These are phyloP conservation scores for Aspidiotus rigidus DNA, from an alignment of 2,888 invertebrate species.

Conservation along the genomic window DNA sequence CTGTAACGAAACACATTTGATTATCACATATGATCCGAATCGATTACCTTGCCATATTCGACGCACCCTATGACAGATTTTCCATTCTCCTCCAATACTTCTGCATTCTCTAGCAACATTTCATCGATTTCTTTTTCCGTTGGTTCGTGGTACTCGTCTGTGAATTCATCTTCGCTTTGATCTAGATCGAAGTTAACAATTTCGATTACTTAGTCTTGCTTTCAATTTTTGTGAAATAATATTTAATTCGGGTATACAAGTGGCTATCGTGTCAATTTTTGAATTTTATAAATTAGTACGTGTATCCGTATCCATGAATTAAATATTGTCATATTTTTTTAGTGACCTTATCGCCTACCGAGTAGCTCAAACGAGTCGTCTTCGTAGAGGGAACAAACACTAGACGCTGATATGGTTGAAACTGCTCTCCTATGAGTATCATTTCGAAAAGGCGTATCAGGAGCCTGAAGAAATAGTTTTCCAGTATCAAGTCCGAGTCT, in stretches of 20 bases:
- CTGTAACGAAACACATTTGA: constrained; percentile 44
- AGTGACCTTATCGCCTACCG: neutral
- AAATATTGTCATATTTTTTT: no score
- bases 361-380: constrained; percentile 21
- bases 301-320: no score
- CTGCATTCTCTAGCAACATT: constrained; percentile 58
- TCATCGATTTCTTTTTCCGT: constrained; percentile 60
- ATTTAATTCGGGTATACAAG: neutral
- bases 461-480: constrained; percentile 31
- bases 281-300: no score
- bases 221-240: neutral
- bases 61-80: constrained; percentile 59
- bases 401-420: constrained; percentile 11
- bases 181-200: constrained; percentile 2
- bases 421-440: constrained; percentile 20
- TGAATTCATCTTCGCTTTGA: constrained; percentile 15
- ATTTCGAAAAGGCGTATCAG: constrained; percentile 23
- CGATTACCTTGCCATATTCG: neutral
- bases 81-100: constrained; percentile 56
- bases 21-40: neutral
- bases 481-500: neutral
- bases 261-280: no score
- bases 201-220: neutral
- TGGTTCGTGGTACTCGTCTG: constrained; percentile 42
- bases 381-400: constrained; percentile 25